phyloP scores from a whole-genome alignment of 2,888 invertebrate genomes.

The Sminthurides aquaticus region DNA sequence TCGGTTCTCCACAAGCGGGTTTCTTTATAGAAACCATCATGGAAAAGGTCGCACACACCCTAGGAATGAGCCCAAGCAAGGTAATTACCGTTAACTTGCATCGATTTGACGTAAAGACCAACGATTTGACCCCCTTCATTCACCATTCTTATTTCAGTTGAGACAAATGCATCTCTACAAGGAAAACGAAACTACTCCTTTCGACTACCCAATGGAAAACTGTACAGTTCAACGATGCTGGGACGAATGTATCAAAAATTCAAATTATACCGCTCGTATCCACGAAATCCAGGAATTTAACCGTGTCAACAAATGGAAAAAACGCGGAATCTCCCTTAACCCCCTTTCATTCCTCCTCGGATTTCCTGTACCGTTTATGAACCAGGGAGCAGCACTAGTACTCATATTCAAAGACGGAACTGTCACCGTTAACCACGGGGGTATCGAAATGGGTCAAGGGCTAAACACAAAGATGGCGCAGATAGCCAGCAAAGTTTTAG shows the following conservation, averaged over 20 bases:
- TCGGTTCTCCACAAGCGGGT: conserved; percentile 87
- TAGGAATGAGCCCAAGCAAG: neutral
- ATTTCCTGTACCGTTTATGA: conserved; percentile 42
- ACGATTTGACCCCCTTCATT: too few relatives aligned
- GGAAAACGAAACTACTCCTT: conserved; percentile 70
- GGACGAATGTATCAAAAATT: conserved; percentile 64
- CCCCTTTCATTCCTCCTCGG: conserved; percentile 46
- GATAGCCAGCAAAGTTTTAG: conserved; percentile 45
- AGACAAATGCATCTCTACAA: conserved; percentile 66
- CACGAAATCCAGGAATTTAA: conserved; percentile 62
- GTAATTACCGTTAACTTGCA: too few relatives aligned
- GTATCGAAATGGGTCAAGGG: too few relatives aligned
- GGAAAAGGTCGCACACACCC: conserved; percentile 47
- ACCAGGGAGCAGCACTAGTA: conserved; percentile 50
- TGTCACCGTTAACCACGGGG: conserved; percentile 49
- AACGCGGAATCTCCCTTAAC: conserved; percentile 47
- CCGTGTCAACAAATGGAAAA: too few relatives aligned
- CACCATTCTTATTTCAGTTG: conserved; percentile 47
- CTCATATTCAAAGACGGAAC: conserved; percentile 51
- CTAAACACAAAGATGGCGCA: conserved; percentile 83
- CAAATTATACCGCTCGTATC: conserved; percentile 56
- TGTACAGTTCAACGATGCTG: conserved; percentile 71
- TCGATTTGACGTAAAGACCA: neutral
- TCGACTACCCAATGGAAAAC: conserved; percentile 62
- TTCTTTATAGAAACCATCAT: conserved; percentile 72